Conservation (phyloP, 2,797 vertebrate genomes). For the Smutsia gigantea region DNA sequence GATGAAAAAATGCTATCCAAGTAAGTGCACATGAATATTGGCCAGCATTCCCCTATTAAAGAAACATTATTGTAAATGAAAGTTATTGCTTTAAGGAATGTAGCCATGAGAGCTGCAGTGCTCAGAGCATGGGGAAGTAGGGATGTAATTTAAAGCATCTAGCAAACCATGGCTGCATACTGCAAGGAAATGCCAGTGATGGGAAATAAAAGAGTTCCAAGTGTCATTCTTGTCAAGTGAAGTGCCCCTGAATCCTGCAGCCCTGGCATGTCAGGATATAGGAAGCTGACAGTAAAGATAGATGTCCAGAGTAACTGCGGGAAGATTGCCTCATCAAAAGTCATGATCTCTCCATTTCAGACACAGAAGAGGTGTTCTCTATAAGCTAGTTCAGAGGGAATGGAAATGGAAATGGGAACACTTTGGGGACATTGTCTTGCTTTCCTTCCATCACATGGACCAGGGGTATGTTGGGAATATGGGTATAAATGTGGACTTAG, state of each 20-base stretch:
- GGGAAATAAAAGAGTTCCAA: background rate
- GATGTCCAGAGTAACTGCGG: background rate
- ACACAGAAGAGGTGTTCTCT: background rate
- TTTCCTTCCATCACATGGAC: background rate
- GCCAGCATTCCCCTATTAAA: background rate
- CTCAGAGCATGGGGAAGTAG: background rate
- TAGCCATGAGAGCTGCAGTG: background rate
- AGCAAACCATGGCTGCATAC: background rate
- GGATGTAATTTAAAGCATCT: background rate
- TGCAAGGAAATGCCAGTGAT: background rate
- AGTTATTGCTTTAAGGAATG: slow-evolving; percentile 20
- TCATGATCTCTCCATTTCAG: background rate
- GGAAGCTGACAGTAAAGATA: background rate
- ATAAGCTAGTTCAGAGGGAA: background rate
- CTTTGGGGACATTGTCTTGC: too few species aligned
- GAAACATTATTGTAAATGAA: background rate
- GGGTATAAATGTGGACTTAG: background rate
- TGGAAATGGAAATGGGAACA: background rate
- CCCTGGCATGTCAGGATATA: background rate
- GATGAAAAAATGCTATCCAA: background rate
- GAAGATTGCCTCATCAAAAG: background rate
- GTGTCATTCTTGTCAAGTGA: background rate
- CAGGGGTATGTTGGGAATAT: accelerated
- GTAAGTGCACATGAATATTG: background rate
- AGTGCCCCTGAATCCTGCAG: background rate